phyloP scores from a whole-genome alignment of 2,113 vertebrate species.

The Scalopus aquaticus region DNA sequence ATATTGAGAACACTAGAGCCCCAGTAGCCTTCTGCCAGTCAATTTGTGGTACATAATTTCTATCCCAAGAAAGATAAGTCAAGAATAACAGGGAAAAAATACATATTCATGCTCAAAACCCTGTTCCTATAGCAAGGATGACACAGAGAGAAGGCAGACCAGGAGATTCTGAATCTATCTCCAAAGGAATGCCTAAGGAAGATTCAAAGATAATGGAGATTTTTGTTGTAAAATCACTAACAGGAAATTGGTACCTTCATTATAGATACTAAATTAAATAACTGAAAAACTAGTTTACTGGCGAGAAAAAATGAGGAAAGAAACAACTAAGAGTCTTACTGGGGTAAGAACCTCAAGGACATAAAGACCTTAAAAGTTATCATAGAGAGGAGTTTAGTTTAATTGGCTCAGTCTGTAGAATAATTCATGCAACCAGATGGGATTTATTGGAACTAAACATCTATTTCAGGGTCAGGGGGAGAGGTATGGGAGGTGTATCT shows the following conservation, averaged over 20 bases:
- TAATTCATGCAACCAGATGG: neutral
- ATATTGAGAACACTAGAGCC: neutral
- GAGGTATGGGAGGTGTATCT: too few species aligned
- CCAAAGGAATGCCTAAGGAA: neutral
- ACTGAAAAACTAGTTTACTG: neutral
- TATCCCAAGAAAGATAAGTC: neutral
- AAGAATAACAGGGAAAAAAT: neutral
- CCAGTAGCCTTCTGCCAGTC: neutral
- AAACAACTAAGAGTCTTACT: neutral
- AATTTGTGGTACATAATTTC: neutral
- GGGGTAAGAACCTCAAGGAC: neutral
- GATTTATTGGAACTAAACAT: neutral
- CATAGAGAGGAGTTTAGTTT: neutral
- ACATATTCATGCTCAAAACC: too few species aligned
- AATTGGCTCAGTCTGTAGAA: neutral
- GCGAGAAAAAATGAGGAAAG: neutral
- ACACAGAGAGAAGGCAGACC: neutral
- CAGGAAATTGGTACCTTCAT: neutral
- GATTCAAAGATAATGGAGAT: neutral
- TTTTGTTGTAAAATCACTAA: neutral
- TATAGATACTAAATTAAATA: neutral
- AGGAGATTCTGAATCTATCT: neutral
- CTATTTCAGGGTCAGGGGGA: neutral
- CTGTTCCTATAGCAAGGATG: neutral
- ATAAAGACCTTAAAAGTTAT: neutral